A percentile compares a stretch with the other conserved stretches of the same genome.
These are phyloP conservation scores for Lithobates sylvaticus DNA, from an alignment of 2,797 vertebrate species.

Conservation along the genomic window DNA sequence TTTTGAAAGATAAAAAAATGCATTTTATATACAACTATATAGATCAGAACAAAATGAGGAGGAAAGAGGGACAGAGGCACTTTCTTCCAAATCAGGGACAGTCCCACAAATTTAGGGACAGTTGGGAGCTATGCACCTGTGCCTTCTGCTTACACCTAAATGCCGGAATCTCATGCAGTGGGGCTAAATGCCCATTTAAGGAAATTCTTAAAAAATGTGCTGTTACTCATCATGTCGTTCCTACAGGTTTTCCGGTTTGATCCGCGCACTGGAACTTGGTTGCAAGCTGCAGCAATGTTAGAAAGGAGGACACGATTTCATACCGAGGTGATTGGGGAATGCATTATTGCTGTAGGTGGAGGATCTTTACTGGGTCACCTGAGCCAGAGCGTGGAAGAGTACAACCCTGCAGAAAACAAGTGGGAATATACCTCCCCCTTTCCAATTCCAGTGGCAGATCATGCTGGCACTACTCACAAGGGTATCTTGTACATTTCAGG, in stretches of 20 bases:
- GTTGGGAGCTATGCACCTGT: too few relatives aligned
- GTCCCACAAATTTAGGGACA: too few relatives aligned
- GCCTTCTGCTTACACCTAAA: too few relatives aligned
- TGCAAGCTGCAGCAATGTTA: constrained; percentile 69
- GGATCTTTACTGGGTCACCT: constrained; percentile 67
- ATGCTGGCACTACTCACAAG: constrained; percentile 66
- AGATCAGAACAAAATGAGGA: too few relatives aligned
- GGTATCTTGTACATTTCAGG: constrained; percentile 73
- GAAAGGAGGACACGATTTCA: constrained; percentile 66
- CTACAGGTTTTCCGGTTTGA: constrained; percentile 71
- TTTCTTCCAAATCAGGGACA: too few relatives aligned
- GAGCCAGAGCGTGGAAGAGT: constrained; percentile 63
- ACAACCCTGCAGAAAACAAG: constrained; percentile 62
- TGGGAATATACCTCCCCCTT: constrained; percentile 66
- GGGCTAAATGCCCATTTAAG: too few relatives aligned
- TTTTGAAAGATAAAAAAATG: too few relatives aligned
- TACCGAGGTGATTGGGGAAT: neutral
- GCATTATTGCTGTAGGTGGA: constrained; percentile 67
- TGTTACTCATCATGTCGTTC: neutral
- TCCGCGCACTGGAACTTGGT: constrained; percentile 64
- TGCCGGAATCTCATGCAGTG: too few relatives aligned
- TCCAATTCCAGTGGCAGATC: constrained; percentile 68
- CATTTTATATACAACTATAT: too few relatives aligned
- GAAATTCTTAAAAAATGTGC: neutral
- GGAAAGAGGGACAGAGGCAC: too few relatives aligned